phyloP scores from a whole-genome alignment of 2,888 invertebrate species.

The Coenonympha glycerion region DNA sequence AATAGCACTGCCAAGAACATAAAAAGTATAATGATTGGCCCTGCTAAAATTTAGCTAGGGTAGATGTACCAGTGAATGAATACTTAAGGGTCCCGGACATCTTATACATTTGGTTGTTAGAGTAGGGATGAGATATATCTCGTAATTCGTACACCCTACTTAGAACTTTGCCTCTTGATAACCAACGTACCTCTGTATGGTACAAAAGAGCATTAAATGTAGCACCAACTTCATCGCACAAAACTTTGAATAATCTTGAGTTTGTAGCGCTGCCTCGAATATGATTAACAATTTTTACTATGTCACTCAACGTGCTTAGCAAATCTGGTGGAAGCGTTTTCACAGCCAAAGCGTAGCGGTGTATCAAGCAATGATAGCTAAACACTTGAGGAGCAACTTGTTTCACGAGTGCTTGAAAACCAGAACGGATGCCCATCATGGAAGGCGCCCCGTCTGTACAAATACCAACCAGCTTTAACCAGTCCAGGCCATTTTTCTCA shows the following conservation, averaged over 20 bases:
- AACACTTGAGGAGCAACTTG: conserved; percentile 30
- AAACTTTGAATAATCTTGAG: conserved; percentile 22
- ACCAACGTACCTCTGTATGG: conserved; percentile 26
- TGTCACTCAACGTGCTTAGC: conserved; percentile 25
- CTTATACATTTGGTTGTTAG: no score
- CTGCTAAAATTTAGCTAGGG: no score
- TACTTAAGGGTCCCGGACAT: no score
- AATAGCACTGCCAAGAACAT: no score
- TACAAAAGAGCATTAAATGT: conserved; percentile 27
- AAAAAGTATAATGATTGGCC: no score
- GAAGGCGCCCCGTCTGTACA: conserved; percentile 31
- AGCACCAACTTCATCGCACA: conserved; percentile 27
- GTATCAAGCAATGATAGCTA: conserved; percentile 22
- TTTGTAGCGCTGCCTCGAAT: conserved; percentile 28
- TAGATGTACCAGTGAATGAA: no score
- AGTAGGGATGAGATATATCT: no score
- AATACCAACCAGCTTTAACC: conserved; percentile 29
- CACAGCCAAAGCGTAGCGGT: conserved; percentile 30
- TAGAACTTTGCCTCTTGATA: conserved; percentile 26
- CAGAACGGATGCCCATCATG: conserved; percentile 30
- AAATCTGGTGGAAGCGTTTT: conserved; percentile 24
- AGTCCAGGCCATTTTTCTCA: conserved; percentile 29
- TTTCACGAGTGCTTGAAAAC: conserved; percentile 32
- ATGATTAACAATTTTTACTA: conserved; percentile 30
- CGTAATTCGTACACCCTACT: conserved; percentile 25